Base-by-base conservation (phyloP, 2,797 vertebrate species). In the Emydoidea blandingii region DNA sequence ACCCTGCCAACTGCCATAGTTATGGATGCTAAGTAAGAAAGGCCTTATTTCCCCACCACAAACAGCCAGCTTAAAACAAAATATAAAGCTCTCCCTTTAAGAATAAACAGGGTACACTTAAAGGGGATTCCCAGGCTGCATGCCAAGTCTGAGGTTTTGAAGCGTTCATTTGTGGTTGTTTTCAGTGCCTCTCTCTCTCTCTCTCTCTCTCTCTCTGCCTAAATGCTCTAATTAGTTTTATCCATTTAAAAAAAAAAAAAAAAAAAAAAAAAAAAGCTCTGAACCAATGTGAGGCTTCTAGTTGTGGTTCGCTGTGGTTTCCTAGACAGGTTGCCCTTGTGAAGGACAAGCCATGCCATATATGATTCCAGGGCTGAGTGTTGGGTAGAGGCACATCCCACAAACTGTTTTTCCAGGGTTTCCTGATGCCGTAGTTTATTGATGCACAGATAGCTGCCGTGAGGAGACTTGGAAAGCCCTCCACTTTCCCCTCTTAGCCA, bases 381-480 rank as follows among this genome's bases (percentile, higher is more conserved):
- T 29, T 34, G 1, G 34, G 14, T 0, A 0, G 57, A 23, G 87
- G 41, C 9, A 78, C 0, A 0, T 5, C 23, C 23, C 0, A 0
- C 8, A n/a, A 29, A 19, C 23, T 83, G 8, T 25, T 15, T 89
- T 85, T 49, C 50, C 59, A 81, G 74, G 21, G 44, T 7, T 19
- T 10, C 2, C 2, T 19, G 52, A 4, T 4, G 25, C 47, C 57
- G 21, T 49, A 65, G 50, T 82, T 57, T 18, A 10, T 11, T 5
- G 23, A 21, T 9, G 37, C 34, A 50, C 37, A 84, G 12, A 29
- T 8, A 11, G 1, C 29, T 74, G 8, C 83, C 59, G 8, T 21
- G 34, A n/a, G 57, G 74, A 90, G 31, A 11, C 52, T 9, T 41
- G 74, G 68, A 41, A 78, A 49, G 25, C 49, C 5, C 31, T 78